phyloP scores from a whole-genome alignment of 2,888 invertebrate species.

The Lacanobia oleracea region DNA sequence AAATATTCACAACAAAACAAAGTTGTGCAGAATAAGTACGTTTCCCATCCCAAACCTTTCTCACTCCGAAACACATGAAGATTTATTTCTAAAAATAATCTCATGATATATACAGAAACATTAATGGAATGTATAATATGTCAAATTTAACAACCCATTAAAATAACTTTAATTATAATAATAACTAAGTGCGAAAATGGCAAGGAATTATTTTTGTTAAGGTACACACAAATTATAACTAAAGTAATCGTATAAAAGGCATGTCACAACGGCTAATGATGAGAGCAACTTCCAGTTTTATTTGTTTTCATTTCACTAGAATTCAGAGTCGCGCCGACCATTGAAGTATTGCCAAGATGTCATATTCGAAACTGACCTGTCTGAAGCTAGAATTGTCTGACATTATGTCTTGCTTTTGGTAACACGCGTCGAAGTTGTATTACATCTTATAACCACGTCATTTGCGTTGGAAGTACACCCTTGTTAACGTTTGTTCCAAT shows the following conservation, averaged over 20 bases:
- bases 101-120: conserved; percentile 53
- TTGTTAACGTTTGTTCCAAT: not conserved
- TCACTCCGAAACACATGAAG: conserved; percentile 53
- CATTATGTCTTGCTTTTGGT: conserved; percentile 4
- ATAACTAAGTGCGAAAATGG: conserved; percentile 36
- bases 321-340: not conserved
- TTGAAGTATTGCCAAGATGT: not conserved
- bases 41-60: conserved; percentile 67
- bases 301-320: not conserved
- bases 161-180: conserved; percentile 5
- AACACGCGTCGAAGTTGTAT: not conserved
- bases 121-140: conserved; percentile 66
- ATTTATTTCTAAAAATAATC: conserved; percentile 49
- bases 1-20: conserved; percentile 57
- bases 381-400: not conserved
- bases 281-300: not conserved
- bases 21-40: conserved; percentile 68
- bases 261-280: conserved; percentile 15
- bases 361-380: not conserved
- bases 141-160: conserved; percentile 56
- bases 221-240: conserved; percentile 29
- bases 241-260: not conserved
- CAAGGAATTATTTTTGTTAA: conserved; percentile 38
- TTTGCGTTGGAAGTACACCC: not conserved
- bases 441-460: not conserved